phyloP scores from a whole-genome alignment of 2,888 invertebrate species.

The Notodonta ziczac region DNA sequence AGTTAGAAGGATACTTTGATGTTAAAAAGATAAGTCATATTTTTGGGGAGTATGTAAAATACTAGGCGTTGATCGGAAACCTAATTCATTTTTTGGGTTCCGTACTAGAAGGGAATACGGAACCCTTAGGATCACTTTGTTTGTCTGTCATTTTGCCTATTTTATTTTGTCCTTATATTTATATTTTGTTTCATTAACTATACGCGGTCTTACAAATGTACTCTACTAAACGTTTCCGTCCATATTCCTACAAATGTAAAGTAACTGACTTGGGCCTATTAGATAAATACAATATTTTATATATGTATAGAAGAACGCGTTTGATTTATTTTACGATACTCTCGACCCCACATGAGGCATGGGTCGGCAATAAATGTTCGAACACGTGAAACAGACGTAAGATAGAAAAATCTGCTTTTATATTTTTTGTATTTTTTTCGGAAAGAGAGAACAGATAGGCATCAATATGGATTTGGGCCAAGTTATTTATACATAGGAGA shows the following conservation, averaged over 20 bases:
- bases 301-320: background rate
- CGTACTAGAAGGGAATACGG: too few relatives aligned
- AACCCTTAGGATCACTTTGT: too few relatives aligned
- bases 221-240: background rate
- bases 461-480: background rate
- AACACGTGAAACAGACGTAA: background rate
- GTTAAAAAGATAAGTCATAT: background rate
- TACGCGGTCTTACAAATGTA: background rate
- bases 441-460: slow-evolving; percentile 1
- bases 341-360: slow-evolving; percentile 1
- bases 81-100: too few relatives aligned
- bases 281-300: slow-evolving; percentile 6
- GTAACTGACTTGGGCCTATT: background rate
- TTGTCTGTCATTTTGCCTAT: too few relatives aligned
- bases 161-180: too few relatives aligned
- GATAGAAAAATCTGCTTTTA: background rate
- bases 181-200: too few relatives aligned
- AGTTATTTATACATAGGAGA: background rate
- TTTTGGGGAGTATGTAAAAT: too few relatives aligned
- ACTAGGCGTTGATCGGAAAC: too few relatives aligned
- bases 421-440: background rate
- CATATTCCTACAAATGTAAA: background rate
- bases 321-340: slow-evolving; percentile 5
- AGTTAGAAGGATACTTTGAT: background rate
- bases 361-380: slow-evolving; percentile 2